A percentile compares a stretch with the other conserved stretches of the same genome.
Conservation (phyloP, 2,797 vertebrate species). For the Picus viridis region DNA sequence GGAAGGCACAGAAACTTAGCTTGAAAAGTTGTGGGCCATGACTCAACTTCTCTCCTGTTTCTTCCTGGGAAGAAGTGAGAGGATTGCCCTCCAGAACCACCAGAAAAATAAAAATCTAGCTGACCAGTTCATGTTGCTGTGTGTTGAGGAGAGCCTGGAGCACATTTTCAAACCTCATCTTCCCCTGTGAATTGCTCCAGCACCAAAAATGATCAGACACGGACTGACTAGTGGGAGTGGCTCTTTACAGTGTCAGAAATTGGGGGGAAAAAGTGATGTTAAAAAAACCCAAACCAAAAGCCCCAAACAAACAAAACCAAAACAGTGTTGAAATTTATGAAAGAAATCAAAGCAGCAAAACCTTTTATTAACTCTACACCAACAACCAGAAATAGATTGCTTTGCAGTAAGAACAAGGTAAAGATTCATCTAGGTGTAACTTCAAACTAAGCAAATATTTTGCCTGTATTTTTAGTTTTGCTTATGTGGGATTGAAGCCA, state of each 20-base stretch:
- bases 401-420: not conserved
- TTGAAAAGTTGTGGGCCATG: not conserved
- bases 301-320: not conserved
- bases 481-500: slow-evolving; percentile 31
- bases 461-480: slow-evolving; percentile 1
- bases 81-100: not conserved
- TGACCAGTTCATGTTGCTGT: not conserved
- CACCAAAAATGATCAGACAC: not conserved
- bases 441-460: slow-evolving; percentile 32
- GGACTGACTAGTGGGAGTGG: not conserved
- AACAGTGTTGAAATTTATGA: not conserved
- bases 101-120: not conserved
- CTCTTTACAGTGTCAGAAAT: not conserved
- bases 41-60: not conserved
- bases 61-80: not conserved
- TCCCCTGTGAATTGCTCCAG: not conserved
- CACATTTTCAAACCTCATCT: not conserved
- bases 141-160: not conserved
- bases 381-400: not conserved
- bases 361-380: not conserved
- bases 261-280: not conserved
- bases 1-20: not conserved
- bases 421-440: not conserved
- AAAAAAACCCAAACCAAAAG: no score
- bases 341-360: not conserved